A percentile compares a stretch with the other conserved stretches of the same genome.
Evolutionary conservation across 2,113 vertebrate species (phyloP).

Genomic region (Acanthisitta chloris): DNA sequence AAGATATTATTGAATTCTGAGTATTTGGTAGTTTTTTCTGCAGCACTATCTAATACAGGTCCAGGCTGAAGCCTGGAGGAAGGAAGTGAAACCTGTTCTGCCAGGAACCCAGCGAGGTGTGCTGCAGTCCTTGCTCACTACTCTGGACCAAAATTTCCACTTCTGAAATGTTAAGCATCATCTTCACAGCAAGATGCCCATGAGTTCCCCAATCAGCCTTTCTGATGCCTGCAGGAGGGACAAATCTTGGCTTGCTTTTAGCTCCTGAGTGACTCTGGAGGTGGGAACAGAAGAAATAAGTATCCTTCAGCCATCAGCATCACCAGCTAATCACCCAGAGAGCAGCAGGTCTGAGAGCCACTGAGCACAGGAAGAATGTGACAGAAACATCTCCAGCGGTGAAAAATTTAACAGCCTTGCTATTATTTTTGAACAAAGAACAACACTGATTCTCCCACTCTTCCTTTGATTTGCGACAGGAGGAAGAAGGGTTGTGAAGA

Average conservation of each 20-base stretch:
- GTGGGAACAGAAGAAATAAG: background rate
- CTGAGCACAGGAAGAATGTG: background rate
- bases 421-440: background rate
- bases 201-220: background rate
- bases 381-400: background rate
- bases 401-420: background rate
- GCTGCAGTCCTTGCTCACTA: background rate
- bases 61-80: background rate
- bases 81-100: background rate
- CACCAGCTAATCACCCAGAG: background rate
- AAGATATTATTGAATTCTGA: background rate
- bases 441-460: background rate
- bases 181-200: background rate
- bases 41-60: background rate
- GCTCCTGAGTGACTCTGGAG: background rate
- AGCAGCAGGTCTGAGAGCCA: background rate
- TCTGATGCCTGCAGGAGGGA: background rate
- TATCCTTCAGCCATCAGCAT: background rate
- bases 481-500: background rate
- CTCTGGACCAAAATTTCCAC: background rate
- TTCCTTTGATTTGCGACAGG: background rate
- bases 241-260: background rate
- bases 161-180: background rate
- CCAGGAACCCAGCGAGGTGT: accelerated
- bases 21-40: background rate